These are phyloP conservation scores for Noctua fimbriata DNA, from an alignment of 2,888 invertebrate genomes.

Conservation along the genomic window DNA sequence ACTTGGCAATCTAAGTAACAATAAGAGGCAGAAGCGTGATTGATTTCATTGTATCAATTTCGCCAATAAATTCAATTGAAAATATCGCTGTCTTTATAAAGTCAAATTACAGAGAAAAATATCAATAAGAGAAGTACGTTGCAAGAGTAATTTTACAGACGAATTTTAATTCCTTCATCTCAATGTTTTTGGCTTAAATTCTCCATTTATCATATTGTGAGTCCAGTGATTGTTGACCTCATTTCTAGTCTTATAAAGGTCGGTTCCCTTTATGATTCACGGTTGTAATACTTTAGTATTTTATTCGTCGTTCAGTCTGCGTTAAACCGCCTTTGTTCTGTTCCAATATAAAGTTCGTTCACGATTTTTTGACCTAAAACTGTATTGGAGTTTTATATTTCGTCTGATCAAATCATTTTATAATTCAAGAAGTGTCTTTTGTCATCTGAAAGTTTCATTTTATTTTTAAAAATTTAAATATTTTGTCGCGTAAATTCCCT, in stretches of 20 bases:
- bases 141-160: slow-evolving; percentile 21
- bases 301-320: slow-evolving; percentile 37
- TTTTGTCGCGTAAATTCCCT: neutral
- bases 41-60: slow-evolving; percentile 15
- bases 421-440: neutral
- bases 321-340: slow-evolving; percentile 46
- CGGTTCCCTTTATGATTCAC: slow-evolving; percentile 44
- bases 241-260: slow-evolving; percentile 42
- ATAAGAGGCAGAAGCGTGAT: slow-evolving; percentile 5
- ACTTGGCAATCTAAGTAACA: slow-evolving; percentile 37
- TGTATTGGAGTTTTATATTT: slow-evolving; percentile 32
- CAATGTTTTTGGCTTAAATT: slow-evolving; percentile 38
- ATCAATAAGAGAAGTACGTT: slow-evolving; percentile 21
- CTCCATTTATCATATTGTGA: slow-evolving; percentile 55
- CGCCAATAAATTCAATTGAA: neutral
- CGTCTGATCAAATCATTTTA: slow-evolving; percentile 4
- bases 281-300: slow-evolving; percentile 51
- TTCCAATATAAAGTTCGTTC: slow-evolving; percentile 40
- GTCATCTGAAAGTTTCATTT: neutral
- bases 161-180: slow-evolving; percentile 42
- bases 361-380: slow-evolving; percentile 37
- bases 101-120: slow-evolving; percentile 18
- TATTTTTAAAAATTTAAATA: neutral
- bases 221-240: slow-evolving; percentile 56
- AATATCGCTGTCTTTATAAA: neutral